Evolutionary conservation across 64 coral and sea anemone genomes (phyloP).

Genomic region (Porites australiensis): DNA sequence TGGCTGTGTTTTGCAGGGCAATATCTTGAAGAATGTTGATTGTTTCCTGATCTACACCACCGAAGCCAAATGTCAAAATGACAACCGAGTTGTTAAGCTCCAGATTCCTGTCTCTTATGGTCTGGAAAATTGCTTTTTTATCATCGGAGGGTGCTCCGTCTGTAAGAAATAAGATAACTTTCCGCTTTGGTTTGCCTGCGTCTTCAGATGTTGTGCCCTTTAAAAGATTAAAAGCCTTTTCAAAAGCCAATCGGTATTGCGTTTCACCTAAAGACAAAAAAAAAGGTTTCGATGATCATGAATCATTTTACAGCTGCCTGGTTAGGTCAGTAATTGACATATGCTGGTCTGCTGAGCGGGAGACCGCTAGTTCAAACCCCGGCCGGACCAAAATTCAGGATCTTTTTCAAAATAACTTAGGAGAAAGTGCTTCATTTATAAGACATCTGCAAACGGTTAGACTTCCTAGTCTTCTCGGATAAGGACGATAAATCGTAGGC

Average conservation of each 20-base stretch:
- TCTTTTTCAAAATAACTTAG: no score
- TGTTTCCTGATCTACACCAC: background rate
- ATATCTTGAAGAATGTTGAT: slow-evolving; percentile 20
- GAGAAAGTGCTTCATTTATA: no score
- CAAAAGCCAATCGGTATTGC: slow-evolving; percentile 1
- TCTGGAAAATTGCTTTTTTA: background rate
- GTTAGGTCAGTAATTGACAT: no score
- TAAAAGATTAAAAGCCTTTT: slow-evolving; percentile 35
- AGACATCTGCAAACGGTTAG: no score
- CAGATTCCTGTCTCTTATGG: slow-evolving; percentile 29
- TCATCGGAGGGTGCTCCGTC: slow-evolving; percentile 25
- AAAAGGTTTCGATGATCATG: background rate
- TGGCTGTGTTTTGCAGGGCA: slow-evolving; percentile 16
- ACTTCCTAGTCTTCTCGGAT: no score
- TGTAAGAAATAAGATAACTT: slow-evolving; percentile 31
- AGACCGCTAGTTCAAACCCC: no score
- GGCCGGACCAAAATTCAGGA: no score
- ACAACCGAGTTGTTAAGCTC: slow-evolving; percentile 16
- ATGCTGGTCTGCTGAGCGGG: no score
- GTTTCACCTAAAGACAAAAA: background rate
- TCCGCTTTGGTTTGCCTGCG: slow-evolving; percentile 3
- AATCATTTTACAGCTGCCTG: no score
- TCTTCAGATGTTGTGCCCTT: background rate
- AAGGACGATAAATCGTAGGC: no score
- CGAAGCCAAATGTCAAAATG: slow-evolving; percentile 37